Conservation (phyloP, 2,113 vertebrate genomes). For the Prunella himalayana region DNA sequence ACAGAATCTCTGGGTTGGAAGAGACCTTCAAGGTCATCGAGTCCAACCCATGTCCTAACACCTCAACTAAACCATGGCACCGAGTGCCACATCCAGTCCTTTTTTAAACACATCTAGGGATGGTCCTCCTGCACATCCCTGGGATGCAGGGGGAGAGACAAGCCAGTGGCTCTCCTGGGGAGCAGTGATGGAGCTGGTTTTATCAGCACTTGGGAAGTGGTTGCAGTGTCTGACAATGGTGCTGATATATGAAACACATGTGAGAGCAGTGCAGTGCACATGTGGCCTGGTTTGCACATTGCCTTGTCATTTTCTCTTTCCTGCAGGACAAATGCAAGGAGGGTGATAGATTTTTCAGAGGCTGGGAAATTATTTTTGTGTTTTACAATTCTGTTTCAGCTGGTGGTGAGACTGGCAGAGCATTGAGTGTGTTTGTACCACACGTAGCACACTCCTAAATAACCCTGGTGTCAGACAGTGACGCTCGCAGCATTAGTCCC, state of each 20-base stretch:
- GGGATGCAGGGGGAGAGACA: not conserved
- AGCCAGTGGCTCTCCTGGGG: not conserved
- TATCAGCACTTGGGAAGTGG: not conserved
- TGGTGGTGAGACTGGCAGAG: not conserved
- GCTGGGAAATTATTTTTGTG: not conserved
- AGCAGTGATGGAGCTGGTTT: not conserved
- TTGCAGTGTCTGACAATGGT: not conserved
- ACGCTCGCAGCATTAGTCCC: not conserved
- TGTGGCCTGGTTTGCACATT: not conserved
- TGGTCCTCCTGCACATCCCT: not conserved
- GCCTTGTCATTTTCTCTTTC: not conserved
- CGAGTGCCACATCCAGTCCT: not conserved
- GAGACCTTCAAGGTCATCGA: not conserved
- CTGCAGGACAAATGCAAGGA: constrained; percentile 13
- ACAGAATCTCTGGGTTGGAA: not conserved
- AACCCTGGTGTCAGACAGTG: constrained; percentile 35
- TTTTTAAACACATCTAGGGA: not conserved
- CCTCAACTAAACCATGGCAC: not conserved
- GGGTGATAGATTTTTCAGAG: not conserved
- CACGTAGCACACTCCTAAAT: not conserved
- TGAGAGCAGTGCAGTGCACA: not conserved
- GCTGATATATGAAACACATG: not conserved
- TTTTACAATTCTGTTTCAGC: not conserved
- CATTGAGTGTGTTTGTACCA: not conserved
- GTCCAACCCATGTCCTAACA: not conserved